These are phyloP conservation scores for Falcunculus frontatus DNA, from an alignment of 2,113 vertebrate genomes.

Conservation along the genomic window DNA sequence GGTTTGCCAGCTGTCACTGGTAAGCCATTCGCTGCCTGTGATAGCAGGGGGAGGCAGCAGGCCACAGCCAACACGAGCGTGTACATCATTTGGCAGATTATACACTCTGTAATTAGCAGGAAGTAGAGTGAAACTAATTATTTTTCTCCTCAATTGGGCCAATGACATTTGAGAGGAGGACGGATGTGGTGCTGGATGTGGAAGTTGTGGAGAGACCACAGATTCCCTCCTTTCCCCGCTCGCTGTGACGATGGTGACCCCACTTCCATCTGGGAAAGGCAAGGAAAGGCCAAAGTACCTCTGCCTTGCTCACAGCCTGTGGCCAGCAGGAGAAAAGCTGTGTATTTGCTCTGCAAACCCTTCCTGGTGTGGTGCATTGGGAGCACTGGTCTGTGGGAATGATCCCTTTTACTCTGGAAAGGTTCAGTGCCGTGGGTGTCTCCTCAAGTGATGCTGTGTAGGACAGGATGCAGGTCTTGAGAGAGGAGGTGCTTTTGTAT, in stretches of 20 bases:
- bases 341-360: neutral
- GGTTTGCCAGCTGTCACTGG: slow-evolving; percentile 87
- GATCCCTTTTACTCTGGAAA: neutral
- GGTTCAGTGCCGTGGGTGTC: neutral
- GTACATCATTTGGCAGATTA: slow-evolving; percentile 64
- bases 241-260: fast-evolving
- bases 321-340: neutral
- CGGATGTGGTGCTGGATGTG: neutral
- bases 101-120: slow-evolving; percentile 68
- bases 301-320: neutral
- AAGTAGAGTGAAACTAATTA: slow-evolving; percentile 70
- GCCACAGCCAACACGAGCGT: slow-evolving; percentile 54
- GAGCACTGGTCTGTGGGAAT: neutral
- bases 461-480: neutral
- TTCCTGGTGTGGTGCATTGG: neutral
- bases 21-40: slow-evolving; percentile 71
- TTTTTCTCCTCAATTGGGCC: slow-evolving; percentile 63
- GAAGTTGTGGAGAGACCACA: neutral
- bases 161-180: slow-evolving; percentile 37
- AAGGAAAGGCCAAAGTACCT: neutral
- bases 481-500: neutral
- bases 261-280: neutral
- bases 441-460: neutral
- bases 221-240: neutral
- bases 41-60: slow-evolving; percentile 59